phyloP scores from a whole-genome alignment of 1,140 invertebrate species.

The Vanessa atalanta region DNA sequence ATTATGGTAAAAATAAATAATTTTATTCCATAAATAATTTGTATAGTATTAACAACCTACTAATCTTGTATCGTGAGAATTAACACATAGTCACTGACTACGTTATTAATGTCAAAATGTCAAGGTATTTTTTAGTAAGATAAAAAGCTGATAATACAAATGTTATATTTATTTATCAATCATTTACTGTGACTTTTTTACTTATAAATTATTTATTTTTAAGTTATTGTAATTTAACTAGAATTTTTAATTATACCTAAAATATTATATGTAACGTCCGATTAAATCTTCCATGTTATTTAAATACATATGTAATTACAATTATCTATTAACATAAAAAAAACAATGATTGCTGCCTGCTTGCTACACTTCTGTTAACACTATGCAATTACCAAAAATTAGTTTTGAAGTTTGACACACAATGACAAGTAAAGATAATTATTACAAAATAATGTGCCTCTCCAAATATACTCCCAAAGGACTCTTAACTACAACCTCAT shows the following conservation, averaged over 20 bases:
- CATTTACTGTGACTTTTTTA: background rate
- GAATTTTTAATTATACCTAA: background rate
- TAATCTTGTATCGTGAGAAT: constrained; percentile 17
- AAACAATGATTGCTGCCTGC: no score
- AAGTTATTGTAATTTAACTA: background rate
- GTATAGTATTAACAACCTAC: background rate
- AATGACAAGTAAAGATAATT: no score
- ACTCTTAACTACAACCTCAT: background rate
- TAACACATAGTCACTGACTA: constrained; percentile 1
- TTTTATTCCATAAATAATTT: background rate
- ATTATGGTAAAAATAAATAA: no score
- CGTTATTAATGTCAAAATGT: constrained; percentile 11
- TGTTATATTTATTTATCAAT: background rate
- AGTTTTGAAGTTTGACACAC: no score
- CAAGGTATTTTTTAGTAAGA: constrained; percentile 12
- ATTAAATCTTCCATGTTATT: no score
- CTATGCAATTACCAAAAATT: no score
- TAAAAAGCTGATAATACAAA: constrained; percentile 15
- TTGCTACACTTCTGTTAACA: no score
- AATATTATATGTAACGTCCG: background rate
- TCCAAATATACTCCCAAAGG: background rate
- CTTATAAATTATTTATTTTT: no score
- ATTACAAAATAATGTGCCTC: background rate
- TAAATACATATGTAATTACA: no score
- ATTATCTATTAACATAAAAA: no score